Conservation (phyloP, 2,888 invertebrate genomes). For the Caenorhabditis japonica region DNA sequence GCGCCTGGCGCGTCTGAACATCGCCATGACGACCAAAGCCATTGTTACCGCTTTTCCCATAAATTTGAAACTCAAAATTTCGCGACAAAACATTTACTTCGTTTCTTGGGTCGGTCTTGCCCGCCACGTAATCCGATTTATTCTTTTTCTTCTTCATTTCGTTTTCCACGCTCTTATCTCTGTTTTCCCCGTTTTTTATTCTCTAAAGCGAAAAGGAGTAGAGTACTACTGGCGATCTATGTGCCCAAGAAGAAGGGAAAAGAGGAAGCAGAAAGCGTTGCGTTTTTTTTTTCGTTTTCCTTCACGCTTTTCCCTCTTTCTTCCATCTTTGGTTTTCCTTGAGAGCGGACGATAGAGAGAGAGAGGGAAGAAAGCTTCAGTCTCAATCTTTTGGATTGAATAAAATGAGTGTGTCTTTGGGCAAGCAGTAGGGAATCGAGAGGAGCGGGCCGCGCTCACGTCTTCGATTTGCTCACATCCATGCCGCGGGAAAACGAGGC, state of each 20-base stretch:
- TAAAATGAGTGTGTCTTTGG: slow-evolving; percentile 40
- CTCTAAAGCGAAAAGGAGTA: too few species aligned
- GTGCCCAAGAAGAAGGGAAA: too few species aligned
- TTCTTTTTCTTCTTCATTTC: neutral
- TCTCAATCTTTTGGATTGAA: slow-evolving; percentile 30
- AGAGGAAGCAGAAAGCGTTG: neutral
- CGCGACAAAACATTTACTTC: neutral
- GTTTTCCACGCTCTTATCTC: slow-evolving; percentile 6
- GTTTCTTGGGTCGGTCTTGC: too few species aligned
- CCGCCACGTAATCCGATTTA: slow-evolving; percentile 9
- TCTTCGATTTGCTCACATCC: slow-evolving; percentile 54
- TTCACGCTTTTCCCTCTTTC: neutral
- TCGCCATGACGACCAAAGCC: too few species aligned
- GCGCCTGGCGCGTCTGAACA: too few species aligned
- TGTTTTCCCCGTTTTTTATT: too few species aligned
- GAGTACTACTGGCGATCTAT: neutral
- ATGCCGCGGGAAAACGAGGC: slow-evolving; percentile 46
- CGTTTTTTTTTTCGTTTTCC: slow-evolving; percentile 7
- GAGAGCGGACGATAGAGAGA: too few species aligned
- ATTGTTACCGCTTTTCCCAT: too few species aligned
- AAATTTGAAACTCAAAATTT: too few species aligned
- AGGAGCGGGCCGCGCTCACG: slow-evolving; percentile 12
- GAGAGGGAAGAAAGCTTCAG: neutral
- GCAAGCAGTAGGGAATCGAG: slow-evolving; percentile 3
- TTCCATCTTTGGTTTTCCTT: neutral